Base-by-base conservation (phyloP, 1,140 invertebrate genomes). In the Brachionus paranguensis region DNA sequence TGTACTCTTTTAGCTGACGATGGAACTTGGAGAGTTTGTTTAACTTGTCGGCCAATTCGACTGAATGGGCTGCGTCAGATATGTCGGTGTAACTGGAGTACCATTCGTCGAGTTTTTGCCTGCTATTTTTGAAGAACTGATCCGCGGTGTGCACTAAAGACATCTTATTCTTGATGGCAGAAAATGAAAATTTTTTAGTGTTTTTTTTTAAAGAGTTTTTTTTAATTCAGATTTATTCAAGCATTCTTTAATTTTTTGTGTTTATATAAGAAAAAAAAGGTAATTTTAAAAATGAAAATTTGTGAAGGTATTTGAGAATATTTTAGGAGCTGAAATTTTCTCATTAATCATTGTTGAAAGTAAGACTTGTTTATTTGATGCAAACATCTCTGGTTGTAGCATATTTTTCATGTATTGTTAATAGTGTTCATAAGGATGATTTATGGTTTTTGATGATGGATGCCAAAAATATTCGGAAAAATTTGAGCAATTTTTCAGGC, bases 351-450 rank as follows among this genome's bases (percentile, higher is more conserved):
- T 33, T 33, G 33, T 33, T 33, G n/a, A 68, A 7, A 33, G 33
- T n/a, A 68, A 68, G 12, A 33, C 65, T 68, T 68, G 65, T 68
- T 68, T 68, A 68, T 33, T 33, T 33, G 27, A 33, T 68, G 14
- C 65, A 68, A 68, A 68, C 65, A 68, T 68, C 12, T 68, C 33
- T 68, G 41, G 41, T 68, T 68, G 65, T 68, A 68, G 33, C 65
- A 68, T 68, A 68, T 68, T 68, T 68, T 68, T 68, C 33, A 33
- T 68, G 65, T 68, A 33, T 68, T 33, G 10, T 68, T 33, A 68
- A 68, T 33, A 33, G 11, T 29, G 14, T 33, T 68, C 29, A 68
- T 41, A 41, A 68, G 10, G 65, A 68, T 68, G 29, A 68, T 68
- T 12, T 29, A 68, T 68, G 14, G 33, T 68, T 33, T 33, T 60